Evolutionary conservation across 2,797 vertebrate genomes (phyloP).

Genomic region (Malacoraja senta): DNA sequence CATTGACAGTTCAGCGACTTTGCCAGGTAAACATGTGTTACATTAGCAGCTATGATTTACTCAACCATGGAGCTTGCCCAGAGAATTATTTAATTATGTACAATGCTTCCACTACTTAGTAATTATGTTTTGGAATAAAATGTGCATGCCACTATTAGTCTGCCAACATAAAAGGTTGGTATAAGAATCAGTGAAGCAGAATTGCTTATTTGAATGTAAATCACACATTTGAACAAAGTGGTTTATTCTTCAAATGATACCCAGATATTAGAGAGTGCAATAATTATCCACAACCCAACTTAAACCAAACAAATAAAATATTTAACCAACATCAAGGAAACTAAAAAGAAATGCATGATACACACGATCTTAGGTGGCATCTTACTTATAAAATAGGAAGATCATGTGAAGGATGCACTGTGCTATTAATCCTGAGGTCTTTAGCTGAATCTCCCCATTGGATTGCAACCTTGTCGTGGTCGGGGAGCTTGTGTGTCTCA

Average conservation of each 20-base stretch:
- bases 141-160: neutral
- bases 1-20: neutral
- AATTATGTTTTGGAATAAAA: neutral
- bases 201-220: neutral
- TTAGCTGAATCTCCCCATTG: too few relatives aligned
- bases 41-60: constrained; percentile 20
- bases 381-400: neutral
- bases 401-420: neutral
- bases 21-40: neutral
- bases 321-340: neutral
- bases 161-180: neutral
- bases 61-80: neutral
- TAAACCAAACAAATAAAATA: neutral
- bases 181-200: neutral
- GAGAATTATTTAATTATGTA: neutral
- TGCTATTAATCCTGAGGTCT: neutral
- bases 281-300: neutral
- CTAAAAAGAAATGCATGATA: neutral
- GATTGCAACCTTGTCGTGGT: too few relatives aligned
- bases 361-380: neutral
- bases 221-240: neutral
- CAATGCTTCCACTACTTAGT: neutral
- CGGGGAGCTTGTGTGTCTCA: too few relatives aligned
- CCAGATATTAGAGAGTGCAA: neutral
- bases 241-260: neutral